Evolutionary conservation across 2,113 vertebrate genomes (phyloP), one percentile per base, ranked within the genome.

Genomic region (Eidolon helvum): DNA sequence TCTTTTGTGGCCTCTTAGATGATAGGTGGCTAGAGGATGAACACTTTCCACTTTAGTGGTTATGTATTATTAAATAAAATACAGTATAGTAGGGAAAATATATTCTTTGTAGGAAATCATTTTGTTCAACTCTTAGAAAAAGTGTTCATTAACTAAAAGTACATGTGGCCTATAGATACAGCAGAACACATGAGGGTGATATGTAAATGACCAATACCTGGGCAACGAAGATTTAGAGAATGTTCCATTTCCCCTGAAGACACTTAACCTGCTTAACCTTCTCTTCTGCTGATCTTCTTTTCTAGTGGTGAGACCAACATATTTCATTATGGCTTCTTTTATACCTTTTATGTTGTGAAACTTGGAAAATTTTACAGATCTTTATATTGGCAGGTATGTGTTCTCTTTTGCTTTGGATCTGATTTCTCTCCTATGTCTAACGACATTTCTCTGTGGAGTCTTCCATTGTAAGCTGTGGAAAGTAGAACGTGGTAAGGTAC

Each of bases 401-500:
- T 19, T 83, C 38, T 91, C 90, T 77, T 93, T 79, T 87, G n/a
- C n/a, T 87, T 94, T 48, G 40, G 33, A 82, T 15, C 40, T 84
- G 63, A 83, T 79, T 63, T 84, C 83, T 38, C 71, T 93, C 71
- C 40, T 33, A 15, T 0, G 4, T 50, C 55, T 78, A 33, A 75
- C 55, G 65, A 63, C 35, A 26, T 74, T 79, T 94, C 59, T 66
- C 33, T 33, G 61, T 71, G 45, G 38, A 7, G 11, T 53, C 35
- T 80, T 88, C 77, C 43, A 10, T 5, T 26, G 5, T 19, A 55
- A 90, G 38, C 72, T 38, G 43, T 65, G 40, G 50, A 68, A 79
- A 89, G 10, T n/a, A 16, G 19, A 68, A 80, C 38, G 38, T 53
- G 26, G 48, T 40, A n/a, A 85, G 28, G 11, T 72, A 77, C n/a